Evolutionary conservation across 2,113 vertebrate species (phyloP).

Genomic region (Etia nguti): DNA sequence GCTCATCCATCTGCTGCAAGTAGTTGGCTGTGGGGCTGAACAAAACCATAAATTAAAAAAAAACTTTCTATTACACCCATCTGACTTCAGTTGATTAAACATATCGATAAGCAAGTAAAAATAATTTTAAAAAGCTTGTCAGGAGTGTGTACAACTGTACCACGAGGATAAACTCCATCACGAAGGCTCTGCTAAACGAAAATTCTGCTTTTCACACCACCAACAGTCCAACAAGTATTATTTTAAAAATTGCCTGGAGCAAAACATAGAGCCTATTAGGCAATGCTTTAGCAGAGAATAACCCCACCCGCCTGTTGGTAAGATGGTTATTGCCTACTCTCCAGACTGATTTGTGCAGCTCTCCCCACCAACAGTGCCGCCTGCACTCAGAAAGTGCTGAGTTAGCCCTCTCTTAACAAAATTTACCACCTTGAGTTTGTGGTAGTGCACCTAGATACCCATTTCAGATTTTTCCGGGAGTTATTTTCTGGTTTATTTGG

Average conservation of each 20-base stretch:
- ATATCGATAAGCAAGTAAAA: background rate
- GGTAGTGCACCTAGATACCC: background rate
- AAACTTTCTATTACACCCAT: background rate
- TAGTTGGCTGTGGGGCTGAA: background rate
- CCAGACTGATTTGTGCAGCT: slow-evolving; percentile 44
- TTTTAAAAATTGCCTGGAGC: background rate
- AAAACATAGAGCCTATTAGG: slow-evolving; percentile 7
- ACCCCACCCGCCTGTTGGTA: background rate
- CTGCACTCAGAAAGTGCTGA: slow-evolving; percentile 41
- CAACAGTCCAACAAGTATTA: background rate
- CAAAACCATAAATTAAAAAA: background rate
- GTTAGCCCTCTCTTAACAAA: slow-evolving; percentile 5
- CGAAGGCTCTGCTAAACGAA: background rate
- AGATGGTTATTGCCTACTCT: slow-evolving; percentile 32
- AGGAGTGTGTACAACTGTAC: background rate
- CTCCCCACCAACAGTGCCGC: background rate
- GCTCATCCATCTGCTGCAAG: background rate
- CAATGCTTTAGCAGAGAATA: slow-evolving; percentile 3
- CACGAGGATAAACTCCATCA: background rate
- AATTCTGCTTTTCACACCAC: background rate
- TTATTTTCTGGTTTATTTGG: background rate
- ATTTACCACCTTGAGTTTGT: slow-evolving; percentile 22
- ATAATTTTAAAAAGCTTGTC: background rate
- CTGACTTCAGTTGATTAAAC: background rate
- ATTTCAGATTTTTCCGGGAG: background rate